Percentiles rank a stretch among this genome's conserved stretches.
phyloP scores from a whole-genome alignment of 2,888 invertebrate species.

The Agriopis aurantiaria region DNA sequence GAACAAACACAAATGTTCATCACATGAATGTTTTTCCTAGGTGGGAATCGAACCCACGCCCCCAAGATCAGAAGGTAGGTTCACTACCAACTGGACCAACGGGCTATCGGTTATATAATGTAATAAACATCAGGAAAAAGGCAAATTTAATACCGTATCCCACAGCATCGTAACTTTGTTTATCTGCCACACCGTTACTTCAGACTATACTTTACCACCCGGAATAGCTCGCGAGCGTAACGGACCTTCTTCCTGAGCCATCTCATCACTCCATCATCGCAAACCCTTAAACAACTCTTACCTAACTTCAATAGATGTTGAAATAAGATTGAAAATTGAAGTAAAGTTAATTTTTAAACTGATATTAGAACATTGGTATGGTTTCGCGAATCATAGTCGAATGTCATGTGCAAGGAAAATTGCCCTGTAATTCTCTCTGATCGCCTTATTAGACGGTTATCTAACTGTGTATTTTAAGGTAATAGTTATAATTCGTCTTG shows the following conservation, averaged over 20 bases:
- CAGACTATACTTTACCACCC: constrained; percentile 61
- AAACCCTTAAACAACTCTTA: constrained; percentile 1
- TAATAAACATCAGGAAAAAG: constrained; percentile 34
- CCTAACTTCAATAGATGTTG: not conserved
- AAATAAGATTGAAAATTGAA: constrained; percentile 40
- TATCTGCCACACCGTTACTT: constrained; percentile 62
- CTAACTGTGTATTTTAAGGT: constrained; percentile 25
- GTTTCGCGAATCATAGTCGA: constrained; percentile 52
- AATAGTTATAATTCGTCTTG: not conserved
- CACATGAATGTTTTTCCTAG: no score
- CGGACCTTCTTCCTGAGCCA: constrained; percentile 46
- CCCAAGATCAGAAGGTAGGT: no score
- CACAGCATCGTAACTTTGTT: constrained; percentile 35
- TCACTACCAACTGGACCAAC: no score
- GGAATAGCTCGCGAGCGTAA: constrained; percentile 69
- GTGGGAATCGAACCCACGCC: no score
- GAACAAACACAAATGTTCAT: no score
- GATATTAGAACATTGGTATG: constrained; percentile 21
- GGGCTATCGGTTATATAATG: no score
- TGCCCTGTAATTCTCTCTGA: constrained; percentile 59
- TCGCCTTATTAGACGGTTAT: constrained; percentile 36
- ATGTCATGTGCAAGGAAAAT: constrained; percentile 59
- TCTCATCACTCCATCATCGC: constrained; percentile 16
- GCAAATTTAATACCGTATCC: constrained; percentile 25
- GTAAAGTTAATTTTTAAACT: not conserved